These are phyloP conservation scores for Trinectes maculatus DNA, from an alignment of 2,113 vertebrate genomes.

Conservation along the genomic window DNA sequence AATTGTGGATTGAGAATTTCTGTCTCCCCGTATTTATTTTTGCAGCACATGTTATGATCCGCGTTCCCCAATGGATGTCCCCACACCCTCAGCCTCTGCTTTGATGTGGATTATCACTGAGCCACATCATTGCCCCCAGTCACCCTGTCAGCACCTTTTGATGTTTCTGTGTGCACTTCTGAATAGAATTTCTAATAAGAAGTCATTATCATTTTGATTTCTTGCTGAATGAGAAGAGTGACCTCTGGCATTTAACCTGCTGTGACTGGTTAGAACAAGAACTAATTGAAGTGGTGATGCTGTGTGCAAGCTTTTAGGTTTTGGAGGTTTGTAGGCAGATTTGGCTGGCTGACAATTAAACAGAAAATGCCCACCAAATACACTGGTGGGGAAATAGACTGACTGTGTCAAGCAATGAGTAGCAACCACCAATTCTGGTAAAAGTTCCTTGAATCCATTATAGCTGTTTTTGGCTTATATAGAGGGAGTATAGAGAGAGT, in stretches of 20 bases:
- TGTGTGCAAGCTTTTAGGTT: slow-evolving; percentile 22
- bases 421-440: too few relatives aligned
- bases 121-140: slow-evolving; percentile 64
- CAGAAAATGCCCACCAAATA: slow-evolving; percentile 23
- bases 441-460: too few relatives aligned
- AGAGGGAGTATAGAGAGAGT: too few relatives aligned
- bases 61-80: slow-evolving; percentile 57
- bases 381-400: slow-evolving; percentile 5
- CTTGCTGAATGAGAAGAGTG: slow-evolving; percentile 70
- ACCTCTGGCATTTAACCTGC: slow-evolving; percentile 75
- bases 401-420: too few relatives aligned
- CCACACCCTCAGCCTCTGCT: slow-evolving; percentile 57
- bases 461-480: too few relatives aligned
- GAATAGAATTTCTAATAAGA: slow-evolving; percentile 80
- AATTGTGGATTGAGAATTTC: slow-evolving; percentile 72
- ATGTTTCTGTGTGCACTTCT: slow-evolving; percentile 77
- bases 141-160: slow-evolving; percentile 77
- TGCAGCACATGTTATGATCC: slow-evolving; percentile 55
- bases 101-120: slow-evolving; percentile 80
- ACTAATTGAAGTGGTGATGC: slow-evolving; percentile 35
- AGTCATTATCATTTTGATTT: slow-evolving; percentile 83
- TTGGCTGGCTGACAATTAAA: slow-evolving; percentile 35
- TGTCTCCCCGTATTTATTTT: slow-evolving; percentile 76
- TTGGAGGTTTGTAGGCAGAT: slow-evolving; percentile 46
- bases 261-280: slow-evolving; percentile 48